These are phyloP conservation scores for Rhynchophorus ferrugineus DNA, from an alignment of 1,140 invertebrate genomes.

Conservation along the genomic window DNA sequence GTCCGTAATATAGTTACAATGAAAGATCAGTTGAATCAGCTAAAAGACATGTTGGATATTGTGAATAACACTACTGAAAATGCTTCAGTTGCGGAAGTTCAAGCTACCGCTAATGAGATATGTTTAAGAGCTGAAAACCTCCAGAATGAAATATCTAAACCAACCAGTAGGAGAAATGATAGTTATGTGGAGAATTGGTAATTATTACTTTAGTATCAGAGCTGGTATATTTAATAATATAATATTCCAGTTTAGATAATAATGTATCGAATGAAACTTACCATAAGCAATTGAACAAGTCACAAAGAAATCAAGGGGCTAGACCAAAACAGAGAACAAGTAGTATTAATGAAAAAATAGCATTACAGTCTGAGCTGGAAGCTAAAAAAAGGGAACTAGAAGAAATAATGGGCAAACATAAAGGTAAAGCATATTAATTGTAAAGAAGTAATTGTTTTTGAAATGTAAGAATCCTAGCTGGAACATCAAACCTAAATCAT, in stretches of 20 bases:
- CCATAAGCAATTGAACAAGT: constrained; percentile 35
- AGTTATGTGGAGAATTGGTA: constrained; percentile 21
- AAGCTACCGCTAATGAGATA: constrained; percentile 29
- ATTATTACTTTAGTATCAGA: not conserved
- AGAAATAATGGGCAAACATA: constrained; percentile 43
- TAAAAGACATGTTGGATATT: constrained; percentile 39
- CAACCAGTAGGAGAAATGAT: constrained; percentile 14
- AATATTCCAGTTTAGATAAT: constrained; percentile 15
- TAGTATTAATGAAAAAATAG: constrained; percentile 29
- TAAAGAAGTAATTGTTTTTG: not conserved
- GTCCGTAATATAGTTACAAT: constrained; percentile 37
- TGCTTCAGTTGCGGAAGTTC: constrained; percentile 21
- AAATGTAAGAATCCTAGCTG: constrained; percentile 18
- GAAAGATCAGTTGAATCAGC: constrained; percentile 37
- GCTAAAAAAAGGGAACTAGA: constrained; percentile 41
- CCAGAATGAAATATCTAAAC: constrained; percentile 32
- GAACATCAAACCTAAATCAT: constrained; percentile 37
- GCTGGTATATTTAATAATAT: not conserved
- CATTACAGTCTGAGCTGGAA: constrained; percentile 35
- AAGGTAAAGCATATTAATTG: constrained; percentile 29
- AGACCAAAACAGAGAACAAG: constrained; percentile 19
- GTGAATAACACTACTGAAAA: constrained; percentile 37
- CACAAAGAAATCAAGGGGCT: constrained; percentile 29
- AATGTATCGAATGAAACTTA: constrained; percentile 13
- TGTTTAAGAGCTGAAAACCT: constrained; percentile 35